A percentile compares a stretch with the other conserved stretches of the same genome.
Evolutionary conservation across 2,797 vertebrate genomes (phyloP).

Genomic region (Darevskia nairensis): DNA sequence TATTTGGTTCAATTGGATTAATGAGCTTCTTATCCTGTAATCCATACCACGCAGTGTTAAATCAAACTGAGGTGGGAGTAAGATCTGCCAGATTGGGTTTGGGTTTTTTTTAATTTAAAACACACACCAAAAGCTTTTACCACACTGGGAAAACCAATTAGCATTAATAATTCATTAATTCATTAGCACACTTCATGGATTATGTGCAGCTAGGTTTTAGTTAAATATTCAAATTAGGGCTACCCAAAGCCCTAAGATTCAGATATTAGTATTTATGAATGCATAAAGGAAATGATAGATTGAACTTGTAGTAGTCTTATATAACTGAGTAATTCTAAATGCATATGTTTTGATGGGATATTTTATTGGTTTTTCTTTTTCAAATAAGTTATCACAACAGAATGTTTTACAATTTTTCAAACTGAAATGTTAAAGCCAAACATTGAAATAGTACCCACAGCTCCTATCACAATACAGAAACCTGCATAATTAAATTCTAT

Average conservation of each 20-base stretch:
- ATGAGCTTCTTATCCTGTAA: not conserved
- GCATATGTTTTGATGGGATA: not conserved
- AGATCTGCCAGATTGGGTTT: not conserved
- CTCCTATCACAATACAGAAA: not conserved
- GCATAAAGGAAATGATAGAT: not conserved
- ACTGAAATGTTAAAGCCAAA: not conserved
- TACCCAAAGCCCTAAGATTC: not conserved
- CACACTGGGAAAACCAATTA: slow-evolving; percentile 17
- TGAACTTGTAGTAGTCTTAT: not conserved
- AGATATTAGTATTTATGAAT: not conserved
- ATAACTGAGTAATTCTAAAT: not conserved
- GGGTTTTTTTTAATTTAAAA: too few relatives aligned
- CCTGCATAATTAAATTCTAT: not conserved
- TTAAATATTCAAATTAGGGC: not conserved
- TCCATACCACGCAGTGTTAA: not conserved
- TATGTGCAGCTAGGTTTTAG: not conserved
- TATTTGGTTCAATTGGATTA: not conserved
- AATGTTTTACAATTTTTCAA: not conserved
- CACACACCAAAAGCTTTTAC: not conserved
- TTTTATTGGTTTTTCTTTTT: not conserved
- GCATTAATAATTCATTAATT: slow-evolving; percentile 19
- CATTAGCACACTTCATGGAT: not conserved
- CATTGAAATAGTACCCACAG: not conserved
- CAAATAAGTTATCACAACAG: not conserved
- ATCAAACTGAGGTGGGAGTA: not conserved